Conservation (phyloP, 1,140 invertebrate species). For the Acromyrmex heyeri region DNA sequence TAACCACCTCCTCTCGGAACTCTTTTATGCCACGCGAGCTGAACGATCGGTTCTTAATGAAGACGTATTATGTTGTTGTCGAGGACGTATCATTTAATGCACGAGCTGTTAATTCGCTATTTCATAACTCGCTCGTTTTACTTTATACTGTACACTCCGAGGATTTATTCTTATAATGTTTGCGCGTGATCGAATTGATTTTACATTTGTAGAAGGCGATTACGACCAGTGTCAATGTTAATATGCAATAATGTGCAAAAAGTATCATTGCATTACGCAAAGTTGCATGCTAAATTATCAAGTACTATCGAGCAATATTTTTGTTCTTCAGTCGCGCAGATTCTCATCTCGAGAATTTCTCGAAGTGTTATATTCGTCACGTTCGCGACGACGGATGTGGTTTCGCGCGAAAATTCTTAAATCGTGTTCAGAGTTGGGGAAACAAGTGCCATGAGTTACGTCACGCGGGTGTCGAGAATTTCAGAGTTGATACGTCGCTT, state of each 20-base stretch:
- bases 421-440: conserved; percentile 21
- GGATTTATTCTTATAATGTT: background rate
- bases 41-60: conserved; percentile 74
- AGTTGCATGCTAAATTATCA: background rate
- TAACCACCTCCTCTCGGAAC: conserved; percentile 47
- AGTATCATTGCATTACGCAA: background rate
- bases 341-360: conserved; percentile 4
- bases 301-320: background rate
- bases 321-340: background rate
- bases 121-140: conserved; percentile 23
- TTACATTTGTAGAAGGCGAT: background rate
- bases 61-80: conserved; percentile 72
- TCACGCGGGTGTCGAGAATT: conserved; percentile 16
- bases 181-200: conserved; percentile 2
- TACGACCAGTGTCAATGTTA: conserved; percentile 27
- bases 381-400: conserved; percentile 2
- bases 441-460: conserved; percentile 40
- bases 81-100: conserved; percentile 69
- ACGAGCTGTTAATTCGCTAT: conserved; percentile 60
- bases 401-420: conserved; percentile 41
- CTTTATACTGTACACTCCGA: no score
- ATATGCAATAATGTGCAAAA: background rate
- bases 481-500: conserved; percentile 49
- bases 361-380: background rate
- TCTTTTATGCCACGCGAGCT: conserved; percentile 76